phyloP scores from a whole-genome alignment of 2,113 vertebrate genomes.

The Nothoprocta perdicaria region DNA sequence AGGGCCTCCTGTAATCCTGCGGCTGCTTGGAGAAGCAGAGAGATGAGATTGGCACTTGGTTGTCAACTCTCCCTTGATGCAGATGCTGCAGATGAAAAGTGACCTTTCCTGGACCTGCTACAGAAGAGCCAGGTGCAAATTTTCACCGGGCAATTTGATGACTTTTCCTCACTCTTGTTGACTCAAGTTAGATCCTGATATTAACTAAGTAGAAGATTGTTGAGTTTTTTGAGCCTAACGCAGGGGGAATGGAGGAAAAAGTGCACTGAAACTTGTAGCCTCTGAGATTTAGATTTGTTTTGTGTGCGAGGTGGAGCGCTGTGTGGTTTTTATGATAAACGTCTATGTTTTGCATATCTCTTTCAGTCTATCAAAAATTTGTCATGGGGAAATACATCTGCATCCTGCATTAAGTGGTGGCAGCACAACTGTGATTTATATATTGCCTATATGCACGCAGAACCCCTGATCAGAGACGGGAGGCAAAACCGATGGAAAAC shows the following conservation, averaged over 20 bases:
- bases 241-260: background rate
- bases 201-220: background rate
- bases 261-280: background rate
- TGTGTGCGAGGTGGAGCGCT: background rate
- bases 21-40: constrained; percentile 1
- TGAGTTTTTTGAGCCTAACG: background rate
- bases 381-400: constrained; percentile 22
- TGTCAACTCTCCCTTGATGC: background rate
- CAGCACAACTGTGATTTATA: constrained; percentile 48
- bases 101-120: background rate
- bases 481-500: constrained; percentile 47
- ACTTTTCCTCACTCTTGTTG: background rate
- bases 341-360: constrained; percentile 43
- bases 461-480: constrained; percentile 51
- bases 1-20: background rate
- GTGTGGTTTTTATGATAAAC: constrained; percentile 33
- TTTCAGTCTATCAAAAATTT: constrained; percentile 47
- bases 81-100: background rate
- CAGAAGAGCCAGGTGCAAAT: background rate
- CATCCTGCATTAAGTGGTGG: constrained; percentile 39
- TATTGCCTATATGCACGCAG: constrained; percentile 50
- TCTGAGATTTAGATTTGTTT: constrained; percentile 43
- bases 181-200: background rate
- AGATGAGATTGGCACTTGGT: background rate
- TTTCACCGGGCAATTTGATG: background rate